These are phyloP conservation scores for Catostylus mosaicus DNA, from an alignment of 30 jellyfish, hydroid and myxozoan genomes.

Conservation along the genomic window DNA sequence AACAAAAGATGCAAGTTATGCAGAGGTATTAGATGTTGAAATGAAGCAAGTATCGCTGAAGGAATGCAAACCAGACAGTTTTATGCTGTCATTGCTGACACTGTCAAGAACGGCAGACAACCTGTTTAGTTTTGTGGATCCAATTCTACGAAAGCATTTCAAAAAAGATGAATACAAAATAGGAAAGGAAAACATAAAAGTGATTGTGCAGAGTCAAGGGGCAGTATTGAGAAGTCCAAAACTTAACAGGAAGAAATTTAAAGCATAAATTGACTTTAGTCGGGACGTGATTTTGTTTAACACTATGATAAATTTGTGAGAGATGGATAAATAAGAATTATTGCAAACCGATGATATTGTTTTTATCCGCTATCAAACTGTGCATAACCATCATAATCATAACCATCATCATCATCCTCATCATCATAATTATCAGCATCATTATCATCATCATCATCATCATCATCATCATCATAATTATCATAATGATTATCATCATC, in stretches of 20 bases:
- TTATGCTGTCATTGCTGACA: constrained; percentile 84
- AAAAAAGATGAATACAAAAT: constrained; percentile 75
- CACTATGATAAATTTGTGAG: too few species aligned
- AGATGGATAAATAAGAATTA: too few species aligned
- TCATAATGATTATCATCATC: too few species aligned
- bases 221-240: constrained; percentile 84
- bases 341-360: too few species aligned
- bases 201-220: constrained; percentile 92
- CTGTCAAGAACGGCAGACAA: constrained; percentile 84
- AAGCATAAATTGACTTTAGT: constrained; percentile 34
- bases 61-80: constrained; percentile 91
- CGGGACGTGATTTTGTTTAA: too few species aligned
- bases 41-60: constrained; percentile 81
- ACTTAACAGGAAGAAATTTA: constrained; percentile 76
- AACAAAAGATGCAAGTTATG: constrained; percentile 67
- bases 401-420: too few species aligned
- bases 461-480: too few species aligned
- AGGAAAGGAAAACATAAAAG: constrained; percentile 89
- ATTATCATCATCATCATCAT: too few species aligned
- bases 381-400: too few species aligned
- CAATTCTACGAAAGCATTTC: constrained; percentile 80
- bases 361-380: too few species aligned
- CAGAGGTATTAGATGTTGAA: constrained; percentile 76
- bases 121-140: constrained; percentile 81
- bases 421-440: too few species aligned